phyloP scores from a whole-genome alignment of 2,797 vertebrate species.

The Diplodus sargus region DNA sequence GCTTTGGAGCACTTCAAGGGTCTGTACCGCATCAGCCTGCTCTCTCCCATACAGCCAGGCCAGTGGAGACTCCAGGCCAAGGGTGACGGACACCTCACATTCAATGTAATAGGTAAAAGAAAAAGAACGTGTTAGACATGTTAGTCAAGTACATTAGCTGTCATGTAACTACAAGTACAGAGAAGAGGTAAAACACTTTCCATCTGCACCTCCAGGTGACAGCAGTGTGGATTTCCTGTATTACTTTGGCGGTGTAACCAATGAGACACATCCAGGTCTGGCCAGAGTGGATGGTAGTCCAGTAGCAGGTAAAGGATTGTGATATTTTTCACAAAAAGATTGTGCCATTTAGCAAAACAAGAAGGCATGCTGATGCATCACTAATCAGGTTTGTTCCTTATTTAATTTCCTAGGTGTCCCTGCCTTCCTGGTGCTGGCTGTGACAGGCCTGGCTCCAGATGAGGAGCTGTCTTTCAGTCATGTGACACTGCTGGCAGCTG shows the following conservation, averaged over 20 bases:
- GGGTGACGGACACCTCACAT: constrained; percentile 77
- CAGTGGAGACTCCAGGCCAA: constrained; percentile 83
- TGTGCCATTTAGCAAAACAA: neutral
- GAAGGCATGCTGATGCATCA: no score
- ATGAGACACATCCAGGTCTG: constrained; percentile 90
- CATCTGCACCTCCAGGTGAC: constrained; percentile 77
- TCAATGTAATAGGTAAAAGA: constrained; percentile 87
- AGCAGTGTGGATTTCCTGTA: constrained; percentile 90
- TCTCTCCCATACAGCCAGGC: constrained; percentile 81
- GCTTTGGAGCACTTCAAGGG: constrained; percentile 76
- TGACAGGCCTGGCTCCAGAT: constrained; percentile 79
- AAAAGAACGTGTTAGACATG: neutral
- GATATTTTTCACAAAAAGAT: neutral
- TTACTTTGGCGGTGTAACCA: constrained; percentile 86
- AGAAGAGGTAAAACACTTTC: constrained; percentile 3
- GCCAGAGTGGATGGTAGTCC: constrained; percentile 86
- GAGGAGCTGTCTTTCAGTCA: constrained; percentile 76
- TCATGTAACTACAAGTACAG: neutral
- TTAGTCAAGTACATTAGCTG: neutral
- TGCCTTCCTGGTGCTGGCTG: constrained; percentile 84
- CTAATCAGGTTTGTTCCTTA: neutral
- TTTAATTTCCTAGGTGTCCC: constrained; percentile 78
- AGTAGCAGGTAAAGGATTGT: constrained; percentile 78
- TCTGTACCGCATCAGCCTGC: constrained; percentile 84
- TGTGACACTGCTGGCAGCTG: constrained; percentile 78